These are phyloP conservation scores for Aspidapion aeneum DNA, from an alignment of 2,888 invertebrate species.

Conservation along the genomic window DNA sequence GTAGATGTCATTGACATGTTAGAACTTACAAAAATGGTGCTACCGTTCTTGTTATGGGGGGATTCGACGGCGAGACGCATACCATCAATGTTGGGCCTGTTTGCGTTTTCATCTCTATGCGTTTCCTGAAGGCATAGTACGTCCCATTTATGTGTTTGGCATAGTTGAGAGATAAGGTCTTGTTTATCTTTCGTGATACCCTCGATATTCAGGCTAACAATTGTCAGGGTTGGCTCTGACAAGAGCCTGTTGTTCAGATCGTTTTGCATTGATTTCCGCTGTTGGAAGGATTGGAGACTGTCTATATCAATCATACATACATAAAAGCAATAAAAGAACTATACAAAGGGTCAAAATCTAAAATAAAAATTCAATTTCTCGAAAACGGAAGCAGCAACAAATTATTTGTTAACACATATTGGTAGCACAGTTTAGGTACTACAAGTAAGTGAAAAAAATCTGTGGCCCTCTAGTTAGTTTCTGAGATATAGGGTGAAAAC, in stretches of 20 bases:
- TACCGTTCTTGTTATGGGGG: neutral
- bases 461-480: too few relatives aligned
- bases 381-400: too few relatives aligned
- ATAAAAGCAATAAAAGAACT: too few relatives aligned
- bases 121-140: slow-evolving; percentile 6
- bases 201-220: slow-evolving; percentile 3
- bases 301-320: too few relatives aligned
- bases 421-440: too few relatives aligned
- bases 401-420: too few relatives aligned
- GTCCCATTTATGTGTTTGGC: slow-evolving; percentile 1
- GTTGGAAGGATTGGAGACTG: too few relatives aligned
- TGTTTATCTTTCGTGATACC: slow-evolving; percentile 2
- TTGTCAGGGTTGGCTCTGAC: slow-evolving; percentile 1
- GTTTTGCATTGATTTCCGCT: too few relatives aligned
- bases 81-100: neutral
- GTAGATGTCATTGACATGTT: neutral
- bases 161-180: slow-evolving; percentile 5
- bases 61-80: neutral
- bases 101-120: neutral
- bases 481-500: too few relatives aligned
- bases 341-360: too few relatives aligned
- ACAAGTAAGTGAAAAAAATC: too few relatives aligned
- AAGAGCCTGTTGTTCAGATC: neutral
- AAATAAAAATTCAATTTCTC: too few relatives aligned
- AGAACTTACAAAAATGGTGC: neutral